Conservation (phyloP, 1,140 invertebrate genomes). For the Notospermus geniculatus region DNA sequence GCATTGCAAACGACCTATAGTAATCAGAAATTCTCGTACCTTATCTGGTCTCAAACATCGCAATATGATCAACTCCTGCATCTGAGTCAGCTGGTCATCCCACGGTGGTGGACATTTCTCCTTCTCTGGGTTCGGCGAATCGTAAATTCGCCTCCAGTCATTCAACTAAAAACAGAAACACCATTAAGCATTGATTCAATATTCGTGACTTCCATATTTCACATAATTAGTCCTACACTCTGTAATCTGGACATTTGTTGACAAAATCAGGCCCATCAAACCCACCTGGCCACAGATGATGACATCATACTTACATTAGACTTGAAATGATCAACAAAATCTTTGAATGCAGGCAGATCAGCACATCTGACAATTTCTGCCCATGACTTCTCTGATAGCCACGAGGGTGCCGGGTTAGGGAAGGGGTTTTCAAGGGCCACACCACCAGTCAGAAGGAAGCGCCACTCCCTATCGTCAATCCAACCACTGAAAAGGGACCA, state of each 20-base stretch:
- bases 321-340: constrained; percentile 53
- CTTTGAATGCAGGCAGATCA: constrained; percentile 48
- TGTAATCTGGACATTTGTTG: neutral
- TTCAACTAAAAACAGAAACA: constrained; percentile 31
- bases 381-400: constrained; percentile 56
- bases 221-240: no score
- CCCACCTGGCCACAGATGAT: no score
- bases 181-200: no score
- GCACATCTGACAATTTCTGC: constrained; percentile 51
- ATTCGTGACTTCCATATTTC: no score
- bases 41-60: constrained; percentile 54
- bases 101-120: constrained; percentile 41
- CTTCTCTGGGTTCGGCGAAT: constrained; percentile 37
- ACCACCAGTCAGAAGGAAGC: constrained; percentile 55
- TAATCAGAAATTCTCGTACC: constrained; percentile 25
- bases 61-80: constrained; percentile 50
- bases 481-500: constrained; percentile 36
- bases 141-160: constrained; percentile 52
- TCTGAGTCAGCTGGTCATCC: constrained; percentile 32
- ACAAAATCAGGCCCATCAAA: no score
- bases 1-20: neutral
- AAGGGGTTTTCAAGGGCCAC: constrained; percentile 54
- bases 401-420: constrained; percentile 48
- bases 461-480: constrained; percentile 51
- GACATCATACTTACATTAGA: constrained; percentile 40